A percentile compares a stretch with the other conserved stretches of the same genome.
These are phyloP conservation scores for Trichomalopsis sarcophagae DNA, from an alignment of 1,140 invertebrate species.

Conservation along the genomic window DNA sequence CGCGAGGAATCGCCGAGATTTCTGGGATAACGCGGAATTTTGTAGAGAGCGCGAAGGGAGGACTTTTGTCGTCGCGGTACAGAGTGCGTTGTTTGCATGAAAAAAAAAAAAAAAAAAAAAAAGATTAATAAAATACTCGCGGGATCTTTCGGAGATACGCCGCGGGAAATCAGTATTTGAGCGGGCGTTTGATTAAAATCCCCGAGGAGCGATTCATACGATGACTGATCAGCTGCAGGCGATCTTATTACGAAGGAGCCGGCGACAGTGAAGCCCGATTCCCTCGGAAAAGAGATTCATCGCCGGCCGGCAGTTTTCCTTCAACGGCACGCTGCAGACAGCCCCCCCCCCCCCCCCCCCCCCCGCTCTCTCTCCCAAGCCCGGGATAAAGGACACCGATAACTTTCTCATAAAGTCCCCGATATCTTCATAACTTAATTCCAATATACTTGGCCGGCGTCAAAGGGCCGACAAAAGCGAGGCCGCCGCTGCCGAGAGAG, in stretches of 20 bases:
- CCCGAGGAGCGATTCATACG: too few species aligned
- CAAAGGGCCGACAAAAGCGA: not conserved
- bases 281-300: constrained; percentile 7
- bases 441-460: constrained; percentile 16
- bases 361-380: not conserved
- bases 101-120: too few species aligned
- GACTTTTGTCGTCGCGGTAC: too few species aligned
- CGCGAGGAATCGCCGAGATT: not conserved
- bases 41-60: not conserved
- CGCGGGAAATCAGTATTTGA: too few species aligned
- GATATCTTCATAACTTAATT: constrained; percentile 44
- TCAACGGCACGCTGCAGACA: not conserved
- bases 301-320: not conserved
- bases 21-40: not conserved
- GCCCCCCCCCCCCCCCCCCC: not conserved
- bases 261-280: not conserved
- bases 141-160: too few species aligned
- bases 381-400: constrained; percentile 30
- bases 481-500: not conserved
- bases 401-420: constrained; percentile 39
- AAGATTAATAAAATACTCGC: too few species aligned
- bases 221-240: not conserved
- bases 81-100: too few species aligned
- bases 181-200: too few species aligned
- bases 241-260: not conserved